Evolutionary conservation across 2,113 vertebrate genomes (phyloP).

Genomic region (Syrmaticus mikado): DNA sequence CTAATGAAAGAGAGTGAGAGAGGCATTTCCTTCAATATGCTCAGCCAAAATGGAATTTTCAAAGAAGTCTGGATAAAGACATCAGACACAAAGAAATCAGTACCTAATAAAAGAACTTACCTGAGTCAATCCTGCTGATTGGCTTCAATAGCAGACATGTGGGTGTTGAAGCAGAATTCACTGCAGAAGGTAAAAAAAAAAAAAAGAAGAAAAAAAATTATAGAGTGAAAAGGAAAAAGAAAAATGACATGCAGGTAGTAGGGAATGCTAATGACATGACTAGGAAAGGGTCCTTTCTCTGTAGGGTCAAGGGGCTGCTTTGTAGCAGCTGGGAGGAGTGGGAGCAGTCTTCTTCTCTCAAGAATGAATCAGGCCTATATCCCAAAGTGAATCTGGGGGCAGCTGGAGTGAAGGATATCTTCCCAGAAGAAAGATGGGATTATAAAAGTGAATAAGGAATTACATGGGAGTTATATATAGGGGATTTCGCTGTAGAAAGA

Average conservation of each 20-base stretch:
- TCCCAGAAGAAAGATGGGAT: slow-evolving; percentile 21
- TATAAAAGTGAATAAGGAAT: slow-evolving; percentile 42
- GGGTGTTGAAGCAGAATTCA: slow-evolving; percentile 70
- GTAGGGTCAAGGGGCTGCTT: slow-evolving; percentile 9
- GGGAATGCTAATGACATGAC: background rate
- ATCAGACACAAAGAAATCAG: slow-evolving; percentile 75
- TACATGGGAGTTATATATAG: background rate
- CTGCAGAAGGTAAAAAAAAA: slow-evolving; percentile 52
- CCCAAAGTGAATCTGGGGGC: background rate
- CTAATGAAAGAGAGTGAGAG: slow-evolving; percentile 70
- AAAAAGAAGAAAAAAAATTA: background rate
- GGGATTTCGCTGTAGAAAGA: slow-evolving; percentile 20
- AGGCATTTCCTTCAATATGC: slow-evolving; percentile 70
- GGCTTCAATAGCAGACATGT: slow-evolving; percentile 71
- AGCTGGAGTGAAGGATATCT: background rate
- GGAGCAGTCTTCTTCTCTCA: background rate
- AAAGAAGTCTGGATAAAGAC: slow-evolving; percentile 72
- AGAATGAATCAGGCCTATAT: background rate
- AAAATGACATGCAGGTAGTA: slow-evolving; percentile 49
- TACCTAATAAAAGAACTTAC: slow-evolving; percentile 74
- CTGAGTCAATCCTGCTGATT: slow-evolving; percentile 72
- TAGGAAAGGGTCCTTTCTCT: slow-evolving; percentile 32
- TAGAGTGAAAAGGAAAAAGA: slow-evolving; percentile 45
- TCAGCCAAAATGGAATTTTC: slow-evolving; percentile 73
- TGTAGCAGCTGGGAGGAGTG: slow-evolving; percentile 8